These are phyloP conservation scores for Silurus aristotelis DNA, from an alignment of 2,797 vertebrate genomes.

Conservation along the genomic window DNA sequence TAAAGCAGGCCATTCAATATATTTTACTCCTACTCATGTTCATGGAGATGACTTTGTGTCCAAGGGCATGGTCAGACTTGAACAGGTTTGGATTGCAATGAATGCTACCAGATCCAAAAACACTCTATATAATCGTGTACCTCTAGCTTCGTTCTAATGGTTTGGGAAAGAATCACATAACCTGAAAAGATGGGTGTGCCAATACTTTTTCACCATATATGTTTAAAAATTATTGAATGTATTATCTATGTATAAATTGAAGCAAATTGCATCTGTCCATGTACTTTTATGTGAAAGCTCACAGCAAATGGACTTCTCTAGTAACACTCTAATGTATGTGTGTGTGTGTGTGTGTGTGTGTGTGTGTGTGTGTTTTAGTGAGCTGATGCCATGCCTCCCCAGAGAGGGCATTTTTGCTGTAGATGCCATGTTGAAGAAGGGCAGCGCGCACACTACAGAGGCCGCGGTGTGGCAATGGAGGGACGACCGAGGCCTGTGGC, in stretches of 20 bases:
- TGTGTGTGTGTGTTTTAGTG: slow-evolving; percentile 70
- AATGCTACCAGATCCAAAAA: too few species aligned
- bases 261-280: background rate
- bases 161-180: too few species aligned
- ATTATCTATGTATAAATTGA: background rate
- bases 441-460: slow-evolving; percentile 95
- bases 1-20: too few species aligned
- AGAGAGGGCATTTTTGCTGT: slow-evolving; percentile 99
- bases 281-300: too few species aligned
- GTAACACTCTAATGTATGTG: background rate
- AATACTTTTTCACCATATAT: too few species aligned
- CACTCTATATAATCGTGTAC: too few species aligned
- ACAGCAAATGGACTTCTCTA: background rate
- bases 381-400: slow-evolving; percentile 98
- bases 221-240: background rate
- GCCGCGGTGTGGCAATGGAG: slow-evolving; percentile 99
- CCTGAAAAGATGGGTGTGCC: too few species aligned
- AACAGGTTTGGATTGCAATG: too few species aligned
- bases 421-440: slow-evolving; percentile 98
- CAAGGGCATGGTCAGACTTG: too few species aligned
- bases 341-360: background rate
- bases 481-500: slow-evolving; percentile 97
- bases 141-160: too few species aligned
- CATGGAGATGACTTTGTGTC: too few species aligned
- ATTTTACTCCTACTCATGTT: too few species aligned